Evolutionary conservation across 2,888 invertebrate genomes (phyloP).

Genomic region (Ectemnius cavifrons): DNA sequence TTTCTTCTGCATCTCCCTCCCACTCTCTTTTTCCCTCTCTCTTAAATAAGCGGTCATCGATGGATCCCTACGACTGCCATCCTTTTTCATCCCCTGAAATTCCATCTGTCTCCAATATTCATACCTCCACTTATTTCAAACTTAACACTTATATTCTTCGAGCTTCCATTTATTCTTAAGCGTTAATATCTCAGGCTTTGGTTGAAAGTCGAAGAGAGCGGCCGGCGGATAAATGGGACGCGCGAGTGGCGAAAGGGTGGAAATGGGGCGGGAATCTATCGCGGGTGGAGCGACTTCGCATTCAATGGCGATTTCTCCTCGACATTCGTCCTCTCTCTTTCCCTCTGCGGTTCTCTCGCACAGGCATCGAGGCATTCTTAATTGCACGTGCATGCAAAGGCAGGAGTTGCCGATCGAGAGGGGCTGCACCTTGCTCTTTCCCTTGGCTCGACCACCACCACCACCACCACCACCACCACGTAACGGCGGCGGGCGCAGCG

Average conservation of each 20-base stretch:
- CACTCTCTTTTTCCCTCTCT: conserved; percentile 68
- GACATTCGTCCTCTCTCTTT: too few relatives aligned
- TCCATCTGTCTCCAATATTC: conserved; percentile 30
- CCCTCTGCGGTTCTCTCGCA: too few relatives aligned
- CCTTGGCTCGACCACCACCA: conserved; percentile 33
- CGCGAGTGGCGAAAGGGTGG: too few relatives aligned
- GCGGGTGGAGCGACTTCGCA: too few relatives aligned
- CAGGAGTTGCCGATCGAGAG: conserved; percentile 51
- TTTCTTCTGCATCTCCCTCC: conserved; percentile 67
- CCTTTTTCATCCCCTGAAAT: conserved; percentile 26
- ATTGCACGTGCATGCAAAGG: conserved; percentile 72
- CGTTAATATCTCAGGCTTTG: too few relatives aligned
- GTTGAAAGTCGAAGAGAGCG: too few relatives aligned
- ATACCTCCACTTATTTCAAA: conserved; percentile 22
- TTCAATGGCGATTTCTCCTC: too few relatives aligned
- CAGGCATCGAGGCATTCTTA: conserved; percentile 62
- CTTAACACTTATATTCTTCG: too few relatives aligned
- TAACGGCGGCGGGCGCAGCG: conserved; percentile 43
- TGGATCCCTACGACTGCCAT: conserved; percentile 64
- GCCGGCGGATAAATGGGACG: too few relatives aligned
- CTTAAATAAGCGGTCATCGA: conserved; percentile 76
- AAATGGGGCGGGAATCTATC: too few relatives aligned
- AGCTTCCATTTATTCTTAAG: too few relatives aligned
- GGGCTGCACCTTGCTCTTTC: conserved; percentile 43
- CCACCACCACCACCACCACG: conserved; percentile 36